Percentiles rank a stretch among this genome's conserved stretches.
phyloP scores from a whole-genome alignment of 1,140 invertebrate genomes.

The Wiebesia pumilae region DNA sequence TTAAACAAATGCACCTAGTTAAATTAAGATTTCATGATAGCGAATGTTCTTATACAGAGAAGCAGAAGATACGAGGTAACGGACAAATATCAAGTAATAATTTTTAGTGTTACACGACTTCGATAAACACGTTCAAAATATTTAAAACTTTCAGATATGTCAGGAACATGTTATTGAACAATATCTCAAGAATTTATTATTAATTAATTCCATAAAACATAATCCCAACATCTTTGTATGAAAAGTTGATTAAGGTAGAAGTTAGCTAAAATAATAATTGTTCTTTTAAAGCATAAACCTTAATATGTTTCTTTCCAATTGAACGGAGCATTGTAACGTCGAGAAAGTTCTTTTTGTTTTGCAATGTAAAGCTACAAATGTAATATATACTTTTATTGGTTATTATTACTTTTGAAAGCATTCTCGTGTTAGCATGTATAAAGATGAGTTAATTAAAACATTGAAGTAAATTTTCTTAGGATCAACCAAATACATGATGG shows the following conservation, averaged over 20 bases:
- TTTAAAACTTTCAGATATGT: neutral
- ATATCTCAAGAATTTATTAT: neutral
- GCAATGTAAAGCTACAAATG: neutral
- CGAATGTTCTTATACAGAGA: too few species aligned
- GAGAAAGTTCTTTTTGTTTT: neutral
- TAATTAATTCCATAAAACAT: neutral
- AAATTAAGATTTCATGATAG: neutral
- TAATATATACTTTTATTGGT: neutral
- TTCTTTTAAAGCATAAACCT: neutral
- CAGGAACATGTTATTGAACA: neutral
- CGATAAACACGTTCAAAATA: neutral
- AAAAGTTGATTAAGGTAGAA: neutral
- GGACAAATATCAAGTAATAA: neutral
- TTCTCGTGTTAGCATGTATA: neutral
- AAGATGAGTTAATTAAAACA: constrained; percentile 35
- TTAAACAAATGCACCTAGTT: neutral
- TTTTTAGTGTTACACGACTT: neutral
- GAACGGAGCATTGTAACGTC: neutral
- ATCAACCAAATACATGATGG: neutral
- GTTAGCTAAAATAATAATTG: neutral
- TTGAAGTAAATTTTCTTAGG: neutral
- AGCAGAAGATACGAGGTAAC: neutral
- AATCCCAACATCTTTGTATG: neutral
- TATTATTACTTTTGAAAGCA: neutral
- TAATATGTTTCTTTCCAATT: neutral